phyloP scores from a whole-genome alignment of 2,113 vertebrate species.

The Menura novaehollandiae region DNA sequence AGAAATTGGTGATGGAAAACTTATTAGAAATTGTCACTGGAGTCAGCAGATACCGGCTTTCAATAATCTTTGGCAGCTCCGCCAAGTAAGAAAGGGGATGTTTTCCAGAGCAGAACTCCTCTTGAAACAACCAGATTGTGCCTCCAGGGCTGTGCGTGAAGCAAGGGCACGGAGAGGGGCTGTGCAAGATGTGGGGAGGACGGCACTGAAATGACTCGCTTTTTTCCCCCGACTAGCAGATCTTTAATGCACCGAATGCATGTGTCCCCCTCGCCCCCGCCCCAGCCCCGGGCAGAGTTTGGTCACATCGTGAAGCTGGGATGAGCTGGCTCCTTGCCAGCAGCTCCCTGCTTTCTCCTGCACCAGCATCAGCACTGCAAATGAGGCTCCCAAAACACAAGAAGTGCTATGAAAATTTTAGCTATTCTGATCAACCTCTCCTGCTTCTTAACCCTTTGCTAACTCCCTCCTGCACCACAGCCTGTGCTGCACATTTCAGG shows the following conservation, averaged over 20 bases:
- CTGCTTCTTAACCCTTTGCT: background rate
- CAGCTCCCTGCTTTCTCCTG: background rate
- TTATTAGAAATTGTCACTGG: constrained; percentile 20
- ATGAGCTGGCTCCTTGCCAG: background rate
- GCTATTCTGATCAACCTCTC: background rate
- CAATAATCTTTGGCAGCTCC: background rate
- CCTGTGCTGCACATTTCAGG: background rate
- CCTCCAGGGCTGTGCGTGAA: background rate
- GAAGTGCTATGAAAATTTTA: background rate
- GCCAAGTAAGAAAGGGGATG: background rate
- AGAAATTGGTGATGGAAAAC: constrained; percentile 40
- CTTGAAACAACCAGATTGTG: background rate
- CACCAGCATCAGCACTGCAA: background rate
- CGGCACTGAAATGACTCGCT: background rate
- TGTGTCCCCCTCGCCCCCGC: rapidly evolving
- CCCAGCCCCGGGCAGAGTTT: background rate
- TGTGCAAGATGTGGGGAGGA: rapidly evolving
- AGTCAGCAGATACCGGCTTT: constrained; percentile 1
- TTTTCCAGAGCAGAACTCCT: background rate
- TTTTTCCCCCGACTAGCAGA: background rate
- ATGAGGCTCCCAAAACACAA: background rate
- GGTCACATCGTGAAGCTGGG: background rate
- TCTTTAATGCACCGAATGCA: background rate
- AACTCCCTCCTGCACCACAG: background rate
- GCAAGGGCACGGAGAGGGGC: background rate